These are phyloP conservation scores for Drosophila kepulauana DNA, from an alignment of 1,140 invertebrate genomes.

Conservation along the genomic window DNA sequence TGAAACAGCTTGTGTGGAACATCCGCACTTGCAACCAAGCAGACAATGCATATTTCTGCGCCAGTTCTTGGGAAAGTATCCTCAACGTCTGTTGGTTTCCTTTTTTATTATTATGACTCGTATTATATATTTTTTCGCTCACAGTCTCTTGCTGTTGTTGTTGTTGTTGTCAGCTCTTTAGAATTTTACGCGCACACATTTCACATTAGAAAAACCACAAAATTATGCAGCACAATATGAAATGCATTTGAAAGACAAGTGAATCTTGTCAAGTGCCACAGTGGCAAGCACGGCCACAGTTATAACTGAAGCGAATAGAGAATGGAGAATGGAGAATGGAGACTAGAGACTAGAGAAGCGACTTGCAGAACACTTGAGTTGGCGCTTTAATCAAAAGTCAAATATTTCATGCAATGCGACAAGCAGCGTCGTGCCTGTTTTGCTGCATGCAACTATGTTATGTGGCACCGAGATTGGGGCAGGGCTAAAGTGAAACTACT, in stretches of 20 bases:
- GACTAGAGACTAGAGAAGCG: conserved; percentile 5
- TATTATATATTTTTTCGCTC: conserved; percentile 5
- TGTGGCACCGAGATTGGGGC: conserved; percentile 24
- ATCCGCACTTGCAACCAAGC: conserved; percentile 32
- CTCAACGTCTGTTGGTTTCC: conserved; percentile 15
- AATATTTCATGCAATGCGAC: conserved; percentile 79
- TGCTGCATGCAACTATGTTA: too few relatives aligned
- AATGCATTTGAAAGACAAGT: conserved; percentile 82
- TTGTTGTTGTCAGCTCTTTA: conserved; percentile 30
- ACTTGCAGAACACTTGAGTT: conserved; percentile 72
- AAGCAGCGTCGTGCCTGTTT: conserved; percentile 27
- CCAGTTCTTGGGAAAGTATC: conserved; percentile 70
- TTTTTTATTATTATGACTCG: not conserved
- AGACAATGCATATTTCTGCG: conserved; percentile 10
- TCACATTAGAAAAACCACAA: conserved; percentile 76
- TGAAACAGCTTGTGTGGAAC: conserved; percentile 53
- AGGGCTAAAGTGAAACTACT: conserved; percentile 14
- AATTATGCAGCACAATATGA: conserved; percentile 82
- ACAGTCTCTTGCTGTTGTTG: not conserved
- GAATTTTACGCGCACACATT: conserved; percentile 54
- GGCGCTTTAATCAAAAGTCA: conserved; percentile 83
- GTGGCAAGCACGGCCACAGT: conserved; percentile 27
- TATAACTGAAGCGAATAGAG: not conserved
- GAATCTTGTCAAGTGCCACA: conserved; percentile 79
- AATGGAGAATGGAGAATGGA: not conserved